These are phyloP conservation scores for Denticeps clupeoides DNA, from an alignment of 2,797 vertebrate genomes.

Conservation along the genomic window DNA sequence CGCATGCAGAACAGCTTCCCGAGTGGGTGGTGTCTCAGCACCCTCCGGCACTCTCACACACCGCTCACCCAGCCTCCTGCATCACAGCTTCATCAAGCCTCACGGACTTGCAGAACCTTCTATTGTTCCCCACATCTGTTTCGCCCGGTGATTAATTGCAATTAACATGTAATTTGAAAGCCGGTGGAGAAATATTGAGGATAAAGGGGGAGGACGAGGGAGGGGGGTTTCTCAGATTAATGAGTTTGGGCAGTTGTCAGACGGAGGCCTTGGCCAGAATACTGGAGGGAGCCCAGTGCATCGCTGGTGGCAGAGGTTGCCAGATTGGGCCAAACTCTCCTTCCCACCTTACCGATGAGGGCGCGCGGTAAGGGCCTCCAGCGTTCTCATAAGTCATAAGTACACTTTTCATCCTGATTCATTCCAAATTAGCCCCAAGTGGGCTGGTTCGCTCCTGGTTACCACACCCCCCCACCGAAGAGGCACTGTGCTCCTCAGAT, in stretches of 20 bases:
- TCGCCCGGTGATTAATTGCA: conserved; percentile 21
- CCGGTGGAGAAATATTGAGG: not conserved
- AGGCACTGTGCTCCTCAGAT: conserved; percentile 18
- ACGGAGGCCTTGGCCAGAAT: conserved; percentile 11
- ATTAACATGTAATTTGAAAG: conserved; percentile 21
- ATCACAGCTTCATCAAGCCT: conserved; percentile 18
- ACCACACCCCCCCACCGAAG: conserved; percentile 14
- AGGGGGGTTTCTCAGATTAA: conserved; percentile 10
- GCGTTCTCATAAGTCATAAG: conserved; percentile 16
- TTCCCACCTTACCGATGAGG: conserved; percentile 16
- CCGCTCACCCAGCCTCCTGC: too few relatives aligned
- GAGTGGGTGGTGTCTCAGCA: too few relatives aligned
- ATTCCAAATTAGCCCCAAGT: conserved; percentile 1
- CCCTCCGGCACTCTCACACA: too few relatives aligned
- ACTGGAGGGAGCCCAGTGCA: conserved; percentile 18
- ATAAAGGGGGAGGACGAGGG: not conserved
- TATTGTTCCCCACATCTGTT: conserved; percentile 23
- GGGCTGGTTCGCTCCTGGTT: too few relatives aligned
- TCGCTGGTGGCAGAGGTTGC: conserved; percentile 19
- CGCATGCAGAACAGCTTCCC: too few relatives aligned
- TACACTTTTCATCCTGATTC: conserved; percentile 7
- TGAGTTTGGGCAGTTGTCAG: conserved; percentile 25
- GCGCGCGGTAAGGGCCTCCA: conserved; percentile 9
- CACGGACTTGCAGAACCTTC: conserved; percentile 11
- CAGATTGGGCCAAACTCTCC: conserved; percentile 11